Evolutionary conservation across 2,797 vertebrate genomes (phyloP).

Genomic region (Siniperca scherzeri): DNA sequence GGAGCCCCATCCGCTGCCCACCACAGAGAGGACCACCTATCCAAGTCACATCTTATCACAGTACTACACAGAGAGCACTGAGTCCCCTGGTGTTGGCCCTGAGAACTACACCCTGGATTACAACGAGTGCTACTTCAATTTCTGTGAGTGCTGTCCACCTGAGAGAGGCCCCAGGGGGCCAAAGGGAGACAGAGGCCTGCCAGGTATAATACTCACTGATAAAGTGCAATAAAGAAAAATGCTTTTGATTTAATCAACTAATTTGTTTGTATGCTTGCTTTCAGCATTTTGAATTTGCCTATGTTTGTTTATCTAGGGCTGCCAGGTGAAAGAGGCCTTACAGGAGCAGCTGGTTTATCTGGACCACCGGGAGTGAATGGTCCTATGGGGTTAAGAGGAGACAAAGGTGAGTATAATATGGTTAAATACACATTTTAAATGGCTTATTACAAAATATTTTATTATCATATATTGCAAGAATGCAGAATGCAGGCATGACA

Average conservation of each 20-base stretch:
- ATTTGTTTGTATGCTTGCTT: conserved; percentile 3
- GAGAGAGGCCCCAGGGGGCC: conserved; percentile 86
- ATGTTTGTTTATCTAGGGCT: conserved; percentile 80
- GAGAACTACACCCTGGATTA: conserved; percentile 94
- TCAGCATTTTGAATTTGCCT: conserved; percentile 9
- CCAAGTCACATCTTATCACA: conserved; percentile 64
- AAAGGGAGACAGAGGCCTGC: conserved; percentile 87
- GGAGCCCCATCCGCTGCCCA: conserved; percentile 58
- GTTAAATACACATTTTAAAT: conserved; percentile 3
- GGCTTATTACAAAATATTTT: neutral
- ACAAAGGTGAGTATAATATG: conserved; percentile 77
- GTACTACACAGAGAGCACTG: conserved; percentile 69
- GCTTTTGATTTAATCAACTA: neutral
- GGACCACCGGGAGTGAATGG: conserved; percentile 83
- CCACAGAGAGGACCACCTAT: conserved; percentile 72
- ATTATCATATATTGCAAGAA: neutral
- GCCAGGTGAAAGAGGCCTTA: conserved; percentile 88
- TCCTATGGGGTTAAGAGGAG: conserved; percentile 82
- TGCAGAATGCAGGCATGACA: neutral
- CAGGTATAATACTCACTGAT: conserved; percentile 83
- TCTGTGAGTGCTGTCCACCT: conserved; percentile 94
- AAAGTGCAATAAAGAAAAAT: neutral
- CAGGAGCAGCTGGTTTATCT: conserved; percentile 85
- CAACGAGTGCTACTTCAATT: conserved; percentile 94
- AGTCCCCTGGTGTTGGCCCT: conserved; percentile 72